Evolutionary conservation across 2,113 vertebrate genomes (phyloP).

Genomic region (Physeter macrocephalus): DNA sequence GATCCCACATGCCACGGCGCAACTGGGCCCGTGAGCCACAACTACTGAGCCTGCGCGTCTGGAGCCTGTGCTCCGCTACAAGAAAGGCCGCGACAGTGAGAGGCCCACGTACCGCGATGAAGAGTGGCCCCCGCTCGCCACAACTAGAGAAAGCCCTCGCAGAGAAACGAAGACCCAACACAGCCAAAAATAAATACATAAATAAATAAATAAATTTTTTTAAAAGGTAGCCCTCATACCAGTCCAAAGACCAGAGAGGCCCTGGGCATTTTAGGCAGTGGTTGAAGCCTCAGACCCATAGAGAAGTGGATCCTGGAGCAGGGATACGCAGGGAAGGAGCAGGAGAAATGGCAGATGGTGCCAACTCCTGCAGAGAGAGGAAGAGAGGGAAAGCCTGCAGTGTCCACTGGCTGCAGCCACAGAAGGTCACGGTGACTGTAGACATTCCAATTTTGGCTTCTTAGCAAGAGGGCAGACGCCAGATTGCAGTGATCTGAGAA

Average conservation of each 20-base stretch:
- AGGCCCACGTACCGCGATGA: too few relatives aligned
- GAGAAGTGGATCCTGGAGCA: neutral
- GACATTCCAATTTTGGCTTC: neutral
- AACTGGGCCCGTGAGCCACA: too few relatives aligned
- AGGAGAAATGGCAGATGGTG: neutral
- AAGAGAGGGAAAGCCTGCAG: neutral
- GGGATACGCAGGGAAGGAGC: neutral
- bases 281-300: neutral
- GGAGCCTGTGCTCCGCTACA: too few relatives aligned
- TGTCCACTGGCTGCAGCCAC: neutral
- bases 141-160: too few relatives aligned
- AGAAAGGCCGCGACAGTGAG: too few relatives aligned
- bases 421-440: neutral
- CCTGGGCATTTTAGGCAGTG: neutral
- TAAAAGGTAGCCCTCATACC: neutral
- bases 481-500: neutral
- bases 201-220: too few relatives aligned
- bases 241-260: neutral
- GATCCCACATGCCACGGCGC: too few relatives aligned
- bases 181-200: too few relatives aligned
- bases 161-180: too few relatives aligned
- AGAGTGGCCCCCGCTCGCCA: too few relatives aligned
- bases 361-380: neutral
- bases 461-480: neutral
- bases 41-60: too few relatives aligned